phyloP scores from a whole-genome alignment of 2,113 vertebrate genomes.

The Uria aalge region DNA sequence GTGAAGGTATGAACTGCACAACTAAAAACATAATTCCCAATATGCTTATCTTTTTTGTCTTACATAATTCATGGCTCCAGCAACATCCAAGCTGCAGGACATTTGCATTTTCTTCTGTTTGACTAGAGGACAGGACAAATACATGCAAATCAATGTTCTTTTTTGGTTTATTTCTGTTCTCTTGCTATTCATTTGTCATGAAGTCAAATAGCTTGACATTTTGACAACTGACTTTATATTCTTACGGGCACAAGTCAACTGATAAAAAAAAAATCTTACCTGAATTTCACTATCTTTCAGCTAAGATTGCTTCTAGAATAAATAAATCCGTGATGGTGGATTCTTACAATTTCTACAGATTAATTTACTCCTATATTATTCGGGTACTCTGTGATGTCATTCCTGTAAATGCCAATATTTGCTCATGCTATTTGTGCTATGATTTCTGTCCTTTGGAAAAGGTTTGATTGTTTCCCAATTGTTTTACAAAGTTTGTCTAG shows the following conservation, averaged over 20 bases:
- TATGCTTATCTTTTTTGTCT: neutral
- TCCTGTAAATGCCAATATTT: neutral
- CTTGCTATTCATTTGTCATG: neutral
- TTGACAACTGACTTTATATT: neutral
- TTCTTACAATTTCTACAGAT: neutral
- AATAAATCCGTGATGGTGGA: neutral
- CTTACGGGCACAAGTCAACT: neutral
- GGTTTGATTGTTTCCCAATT: neutral
- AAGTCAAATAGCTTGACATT: conserved; percentile 6
- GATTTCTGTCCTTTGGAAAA: neutral
- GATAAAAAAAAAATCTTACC: neutral
- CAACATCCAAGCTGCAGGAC: neutral
- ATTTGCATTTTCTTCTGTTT: conserved; percentile 22
- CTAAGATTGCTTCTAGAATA: neutral
- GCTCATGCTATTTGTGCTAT: neutral
- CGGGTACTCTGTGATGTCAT: neutral
- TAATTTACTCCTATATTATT: neutral
- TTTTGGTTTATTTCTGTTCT: neutral
- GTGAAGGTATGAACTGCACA: neutral
- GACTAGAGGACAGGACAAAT: neutral
- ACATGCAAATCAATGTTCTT: neutral
- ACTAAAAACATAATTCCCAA: neutral
- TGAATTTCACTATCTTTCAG: neutral
- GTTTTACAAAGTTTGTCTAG: neutral
- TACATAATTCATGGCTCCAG: neutral